A percentile compares a stretch with the other conserved stretches of the same genome.
Evolutionary conservation across 2,888 invertebrate species (phyloP).

Genomic region (Micoletzkya japonica): DNA sequence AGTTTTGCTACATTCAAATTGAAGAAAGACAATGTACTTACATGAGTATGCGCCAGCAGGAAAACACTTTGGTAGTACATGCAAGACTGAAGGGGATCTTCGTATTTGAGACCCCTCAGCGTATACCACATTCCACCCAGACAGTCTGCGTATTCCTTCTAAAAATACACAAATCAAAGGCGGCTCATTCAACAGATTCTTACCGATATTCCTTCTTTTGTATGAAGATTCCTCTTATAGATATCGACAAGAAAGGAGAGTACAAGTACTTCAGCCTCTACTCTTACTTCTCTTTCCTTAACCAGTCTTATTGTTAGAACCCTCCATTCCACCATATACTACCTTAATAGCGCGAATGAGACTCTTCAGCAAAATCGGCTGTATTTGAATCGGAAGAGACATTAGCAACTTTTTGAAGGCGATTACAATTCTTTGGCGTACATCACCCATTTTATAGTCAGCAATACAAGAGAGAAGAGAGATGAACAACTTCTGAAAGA

Average conservation of each 20-base stretch:
- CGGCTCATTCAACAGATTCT: neutral
- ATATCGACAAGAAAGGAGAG: slow-evolving; percentile 27
- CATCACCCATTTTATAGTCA: slow-evolving; percentile 13
- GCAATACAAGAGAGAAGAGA: slow-evolving; percentile 9
- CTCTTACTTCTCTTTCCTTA: neutral
- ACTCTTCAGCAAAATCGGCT: slow-evolving; percentile 15
- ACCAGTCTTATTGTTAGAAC: neutral
- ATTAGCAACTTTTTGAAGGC: neutral
- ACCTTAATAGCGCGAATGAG: slow-evolving; percentile 15
- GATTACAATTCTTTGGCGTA: neutral
- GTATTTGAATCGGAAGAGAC: neutral
- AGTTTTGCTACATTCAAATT: neutral
- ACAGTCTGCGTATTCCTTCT: slow-evolving; percentile 9
- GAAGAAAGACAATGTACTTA: neutral
- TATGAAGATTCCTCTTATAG: slow-evolving; percentile 4
- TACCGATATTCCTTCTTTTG: neutral
- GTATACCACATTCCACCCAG: slow-evolving; percentile 15
- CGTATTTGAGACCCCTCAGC: slow-evolving; percentile 8
- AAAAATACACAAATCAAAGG: neutral
- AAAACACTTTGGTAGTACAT: slow-evolving; percentile 25
- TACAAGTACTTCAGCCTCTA: slow-evolving; percentile 21
- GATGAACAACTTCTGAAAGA: neutral
- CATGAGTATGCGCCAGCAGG: slow-evolving; percentile 14
- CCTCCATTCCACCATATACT: neutral
- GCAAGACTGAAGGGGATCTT: slow-evolving; percentile 11